A percentile compares a stretch with the other conserved stretches of the same genome.
phyloP scores from a whole-genome alignment of 2,888 invertebrate genomes.

The Megalurothrips usitatus region DNA sequence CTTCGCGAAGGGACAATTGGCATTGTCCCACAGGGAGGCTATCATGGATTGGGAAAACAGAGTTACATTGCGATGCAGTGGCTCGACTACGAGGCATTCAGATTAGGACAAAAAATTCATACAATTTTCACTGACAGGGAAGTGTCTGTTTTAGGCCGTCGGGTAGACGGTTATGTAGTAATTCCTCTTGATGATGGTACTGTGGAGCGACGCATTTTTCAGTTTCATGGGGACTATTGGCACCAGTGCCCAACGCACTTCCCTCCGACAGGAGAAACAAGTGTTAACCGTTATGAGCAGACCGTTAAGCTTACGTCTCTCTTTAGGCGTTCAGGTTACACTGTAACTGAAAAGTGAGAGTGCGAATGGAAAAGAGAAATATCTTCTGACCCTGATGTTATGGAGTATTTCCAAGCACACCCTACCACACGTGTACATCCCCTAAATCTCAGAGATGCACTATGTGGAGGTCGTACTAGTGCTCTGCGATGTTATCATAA shows the following conservation, averaged over 20 bases:
- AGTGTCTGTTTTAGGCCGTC: too few relatives aligned
- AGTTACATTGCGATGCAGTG: constrained; percentile 38
- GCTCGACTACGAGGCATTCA: constrained; percentile 35
- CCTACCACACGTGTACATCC: neutral
- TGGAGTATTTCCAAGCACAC: neutral
- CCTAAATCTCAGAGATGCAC: too few relatives aligned
- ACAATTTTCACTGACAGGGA: constrained; percentile 37
- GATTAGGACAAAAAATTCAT: constrained; percentile 34
- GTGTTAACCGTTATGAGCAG: too few relatives aligned
- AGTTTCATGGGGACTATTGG: too few relatives aligned
- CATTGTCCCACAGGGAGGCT: constrained; percentile 39
- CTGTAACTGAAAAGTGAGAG: too few relatives aligned
- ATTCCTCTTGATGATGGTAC: constrained; percentile 29
- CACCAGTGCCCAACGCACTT: constrained; percentile 33
- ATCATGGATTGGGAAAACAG: constrained; percentile 35
- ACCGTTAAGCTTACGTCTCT: too few relatives aligned
- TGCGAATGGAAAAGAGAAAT: too few relatives aligned
- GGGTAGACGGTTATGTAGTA: constrained; percentile 35
- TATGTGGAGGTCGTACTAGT: too few relatives aligned
- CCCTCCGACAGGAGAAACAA: neutral
- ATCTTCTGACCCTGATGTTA: neutral
- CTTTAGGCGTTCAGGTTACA: too few relatives aligned
- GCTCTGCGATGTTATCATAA: too few relatives aligned
- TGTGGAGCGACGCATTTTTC: constrained; percentile 16
- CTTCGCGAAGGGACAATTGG: constrained; percentile 40